Base-by-base conservation (phyloP, 2,113 vertebrate genomes). In the Pterocles orientalis region DNA sequence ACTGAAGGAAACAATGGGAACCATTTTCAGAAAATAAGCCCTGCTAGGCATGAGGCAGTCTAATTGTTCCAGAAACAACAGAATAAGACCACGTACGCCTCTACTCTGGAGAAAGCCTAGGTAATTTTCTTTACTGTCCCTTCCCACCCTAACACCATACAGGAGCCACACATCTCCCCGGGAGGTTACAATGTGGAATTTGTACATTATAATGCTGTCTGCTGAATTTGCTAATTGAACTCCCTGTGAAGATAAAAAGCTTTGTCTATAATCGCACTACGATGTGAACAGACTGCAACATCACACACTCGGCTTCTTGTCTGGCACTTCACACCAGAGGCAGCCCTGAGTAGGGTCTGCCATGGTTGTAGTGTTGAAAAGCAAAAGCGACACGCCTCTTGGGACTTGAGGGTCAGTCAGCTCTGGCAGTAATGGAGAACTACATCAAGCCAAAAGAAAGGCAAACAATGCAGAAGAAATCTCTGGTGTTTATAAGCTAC, bases 351-450 rank as follows among this genome's bases (percentile, higher is more conserved):
- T 3, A 60, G 9, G 26, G 41, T 57, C 61, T 84, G 68, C 33
- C 10, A 8, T 7, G 4, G 19, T 13, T 47, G 33, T 24, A 29
- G 19, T 14, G 3, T 20, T 0, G 1, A 62, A 80, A 93, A 45
- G 54, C 31, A 60, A 34, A 82, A 45, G 10, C 0, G 1, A 72
- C 57, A 11, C 1, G 0, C 11, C 15, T 0, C 0, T 33, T 33
- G 70, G 17, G 41, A 29, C 23, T 66, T 9, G 17, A 56, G 18
- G 12, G 6, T 18, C 23, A 12, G 29, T 47, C 36, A 48, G 7
- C 23, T 85, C 31, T 72, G 6, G 21, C 3, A 82, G 29, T 26
- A 48, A 10, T 20, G 28, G 53, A 9, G 7, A 25, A 65, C 12
- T 7, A 16, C 0, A 9, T 80, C 8, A 72, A 86, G 17, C 7